Conservation (phyloP, 2,888 invertebrate species). For the Drosophila barbarae region DNA sequence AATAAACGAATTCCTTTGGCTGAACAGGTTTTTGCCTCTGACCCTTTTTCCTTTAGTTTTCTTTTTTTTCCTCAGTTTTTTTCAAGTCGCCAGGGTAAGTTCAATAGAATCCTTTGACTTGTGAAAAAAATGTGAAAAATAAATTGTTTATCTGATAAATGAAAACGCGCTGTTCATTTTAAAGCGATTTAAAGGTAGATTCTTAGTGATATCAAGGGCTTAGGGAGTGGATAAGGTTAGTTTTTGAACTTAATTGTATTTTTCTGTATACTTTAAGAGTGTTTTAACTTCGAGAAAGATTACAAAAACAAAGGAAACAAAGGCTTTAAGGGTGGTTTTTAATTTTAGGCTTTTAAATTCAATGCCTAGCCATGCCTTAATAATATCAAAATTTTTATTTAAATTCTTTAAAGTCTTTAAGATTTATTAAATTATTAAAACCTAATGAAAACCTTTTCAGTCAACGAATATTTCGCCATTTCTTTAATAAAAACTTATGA, state of each 20-base stretch:
- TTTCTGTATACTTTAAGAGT: no score
- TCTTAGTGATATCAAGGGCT: background rate
- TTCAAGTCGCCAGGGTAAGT: background rate
- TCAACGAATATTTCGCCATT: background rate
- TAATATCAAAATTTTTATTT: no score
- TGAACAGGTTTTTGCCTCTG: conserved; percentile 7
- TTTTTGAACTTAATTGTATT: background rate
- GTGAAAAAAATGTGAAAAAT: background rate
- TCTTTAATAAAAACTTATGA: background rate
- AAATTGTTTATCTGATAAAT: conserved; percentile 10
- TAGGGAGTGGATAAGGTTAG: background rate
- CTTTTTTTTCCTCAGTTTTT: background rate
- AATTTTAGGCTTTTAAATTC: no score
- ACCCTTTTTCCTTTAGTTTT: conserved; percentile 12
- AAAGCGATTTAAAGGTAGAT: background rate
- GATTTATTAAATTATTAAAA: background rate
- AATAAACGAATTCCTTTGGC: conserved; percentile 30
- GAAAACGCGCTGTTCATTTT: background rate
- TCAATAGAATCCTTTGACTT: conserved; percentile 13
- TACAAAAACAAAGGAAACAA: no score
- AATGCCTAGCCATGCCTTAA: no score
- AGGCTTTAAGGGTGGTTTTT: no score
- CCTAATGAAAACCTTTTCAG: background rate
- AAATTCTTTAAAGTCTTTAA: background rate
- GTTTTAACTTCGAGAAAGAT: no score